These are phyloP conservation scores for Stenchaetothrips biformis DNA, from an alignment of 2,888 invertebrate genomes.

Conservation along the genomic window DNA sequence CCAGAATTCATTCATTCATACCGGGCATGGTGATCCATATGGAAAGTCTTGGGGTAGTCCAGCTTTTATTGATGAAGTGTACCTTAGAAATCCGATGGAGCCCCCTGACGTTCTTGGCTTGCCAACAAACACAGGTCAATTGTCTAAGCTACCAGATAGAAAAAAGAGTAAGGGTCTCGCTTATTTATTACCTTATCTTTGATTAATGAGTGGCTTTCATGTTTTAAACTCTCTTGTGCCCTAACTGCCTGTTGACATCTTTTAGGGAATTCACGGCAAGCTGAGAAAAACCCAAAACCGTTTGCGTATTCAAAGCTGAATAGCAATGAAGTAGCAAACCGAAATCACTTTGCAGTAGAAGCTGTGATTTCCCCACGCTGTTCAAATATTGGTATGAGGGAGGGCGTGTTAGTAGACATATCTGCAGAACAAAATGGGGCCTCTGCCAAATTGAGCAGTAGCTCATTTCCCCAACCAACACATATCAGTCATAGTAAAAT, in stretches of 20 bases:
- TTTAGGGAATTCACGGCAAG: background rate
- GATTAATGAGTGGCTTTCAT: background rate
- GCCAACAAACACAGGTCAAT: conserved; percentile 33
- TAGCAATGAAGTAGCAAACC: background rate
- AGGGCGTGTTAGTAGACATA: conserved; percentile 28
- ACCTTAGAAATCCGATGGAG: conserved; percentile 69
- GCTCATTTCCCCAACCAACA: conserved; percentile 32
- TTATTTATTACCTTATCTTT: conserved; percentile 16
- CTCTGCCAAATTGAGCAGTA: conserved; percentile 63
- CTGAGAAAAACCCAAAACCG: background rate
- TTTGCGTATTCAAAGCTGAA: background rate
- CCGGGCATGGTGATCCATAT: conserved; percentile 67
- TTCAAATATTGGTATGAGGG: background rate
- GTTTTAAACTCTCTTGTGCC: conserved; percentile 28
- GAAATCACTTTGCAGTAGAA: background rate
- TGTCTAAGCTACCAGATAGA: conserved; percentile 30
- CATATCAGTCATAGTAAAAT: conserved; percentile 14
- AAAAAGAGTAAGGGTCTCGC: conserved; percentile 38
- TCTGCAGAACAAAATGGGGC: conserved; percentile 52
- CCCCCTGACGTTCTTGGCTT: conserved; percentile 59
- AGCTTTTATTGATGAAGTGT: conserved; percentile 70
- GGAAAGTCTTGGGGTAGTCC: conserved; percentile 84
- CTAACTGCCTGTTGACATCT: conserved; percentile 5
- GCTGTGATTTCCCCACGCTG: background rate
- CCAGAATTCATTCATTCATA: conserved; percentile 77